Percentiles rank a stretch among this genome's conserved stretches.
phyloP scores from a whole-genome alignment of 2,797 vertebrate species.

The Silurus aristotelis region DNA sequence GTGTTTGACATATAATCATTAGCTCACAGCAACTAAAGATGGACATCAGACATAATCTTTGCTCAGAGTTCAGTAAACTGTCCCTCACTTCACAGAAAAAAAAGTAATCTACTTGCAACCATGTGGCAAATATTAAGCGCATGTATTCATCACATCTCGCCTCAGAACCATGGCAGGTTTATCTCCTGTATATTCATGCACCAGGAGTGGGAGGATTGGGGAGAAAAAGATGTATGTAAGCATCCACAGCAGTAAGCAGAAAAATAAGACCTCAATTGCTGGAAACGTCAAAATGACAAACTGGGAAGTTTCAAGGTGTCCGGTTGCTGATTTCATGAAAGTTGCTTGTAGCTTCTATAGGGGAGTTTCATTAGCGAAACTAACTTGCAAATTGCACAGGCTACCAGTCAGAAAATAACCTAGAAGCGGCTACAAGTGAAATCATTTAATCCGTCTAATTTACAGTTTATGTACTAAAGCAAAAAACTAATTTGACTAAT shows the following conservation, averaged over 20 bases:
- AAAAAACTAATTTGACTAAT: background rate
- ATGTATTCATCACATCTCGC: conserved; percentile 17
- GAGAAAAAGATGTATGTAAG: conserved; percentile 33
- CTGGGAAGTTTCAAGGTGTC: conserved; percentile 21
- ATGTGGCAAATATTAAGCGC: conserved; percentile 16
- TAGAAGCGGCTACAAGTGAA: conserved; percentile 11
- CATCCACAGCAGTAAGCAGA: conserved; percentile 40
- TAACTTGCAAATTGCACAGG: conserved; percentile 37
- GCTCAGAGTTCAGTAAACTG: background rate
- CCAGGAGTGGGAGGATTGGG: conserved; percentile 21
- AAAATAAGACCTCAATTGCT: conserved; percentile 47
- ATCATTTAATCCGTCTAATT: conserved; percentile 7
- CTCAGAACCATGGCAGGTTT: conserved; percentile 29
- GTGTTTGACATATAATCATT: conserved; percentile 51
- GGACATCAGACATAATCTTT: background rate
- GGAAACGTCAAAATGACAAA: conserved; percentile 54
- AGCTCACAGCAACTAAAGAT: conserved; percentile 25
- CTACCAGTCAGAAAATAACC: conserved; percentile 33
- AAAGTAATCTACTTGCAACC: conserved; percentile 10
- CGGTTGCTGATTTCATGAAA: conserved; percentile 53
- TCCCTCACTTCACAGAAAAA: background rate
- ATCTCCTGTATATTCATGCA: conserved; percentile 38
- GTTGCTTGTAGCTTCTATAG: conserved; percentile 49
- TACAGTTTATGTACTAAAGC: background rate
- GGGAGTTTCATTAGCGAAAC: conserved; percentile 50